phyloP scores from a whole-genome alignment of 1,140 invertebrate species.

The Ruditapes philippinarum region DNA sequence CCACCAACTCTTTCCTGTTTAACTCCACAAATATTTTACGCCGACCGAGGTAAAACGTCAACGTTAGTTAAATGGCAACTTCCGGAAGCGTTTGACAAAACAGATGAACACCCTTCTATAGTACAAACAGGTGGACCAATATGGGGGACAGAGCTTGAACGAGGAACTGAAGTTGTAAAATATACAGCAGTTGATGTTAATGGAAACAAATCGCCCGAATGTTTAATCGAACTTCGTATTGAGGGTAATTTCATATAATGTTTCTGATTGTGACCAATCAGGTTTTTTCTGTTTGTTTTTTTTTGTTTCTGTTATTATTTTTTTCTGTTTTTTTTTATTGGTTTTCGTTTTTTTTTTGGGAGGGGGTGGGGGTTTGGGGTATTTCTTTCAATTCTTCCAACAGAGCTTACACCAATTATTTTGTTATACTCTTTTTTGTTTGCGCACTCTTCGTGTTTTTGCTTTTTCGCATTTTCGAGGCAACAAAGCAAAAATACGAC shows the following conservation, averaged over 20 bases:
- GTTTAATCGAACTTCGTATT: background rate
- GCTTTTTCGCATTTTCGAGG: no score
- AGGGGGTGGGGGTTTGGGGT: no score
- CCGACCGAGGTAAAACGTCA: background rate
- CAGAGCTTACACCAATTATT: no score
- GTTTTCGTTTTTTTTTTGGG: no score
- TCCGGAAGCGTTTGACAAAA: constrained; percentile 1
- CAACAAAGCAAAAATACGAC: no score
- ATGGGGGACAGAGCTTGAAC: background rate
- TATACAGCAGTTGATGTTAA: constrained; percentile 11
- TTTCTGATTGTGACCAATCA: no score
- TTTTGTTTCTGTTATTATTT: no score
- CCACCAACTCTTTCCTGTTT: constrained; percentile 2
- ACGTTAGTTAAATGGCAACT: constrained; percentile 24
- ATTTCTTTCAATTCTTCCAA: no score
- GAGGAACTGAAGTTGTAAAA: background rate
- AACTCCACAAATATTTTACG: constrained; percentile 20
- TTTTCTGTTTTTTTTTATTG: no score
- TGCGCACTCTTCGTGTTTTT: no score
- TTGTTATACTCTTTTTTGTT: no score
- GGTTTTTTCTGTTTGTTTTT: no score
- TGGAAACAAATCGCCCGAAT: constrained; percentile 28
- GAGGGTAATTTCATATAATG: background rate
- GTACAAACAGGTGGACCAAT: background rate
- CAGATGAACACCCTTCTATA: background rate